Base-by-base conservation (phyloP, 2,888 invertebrate species). In the Drosophila anomelani region DNA sequence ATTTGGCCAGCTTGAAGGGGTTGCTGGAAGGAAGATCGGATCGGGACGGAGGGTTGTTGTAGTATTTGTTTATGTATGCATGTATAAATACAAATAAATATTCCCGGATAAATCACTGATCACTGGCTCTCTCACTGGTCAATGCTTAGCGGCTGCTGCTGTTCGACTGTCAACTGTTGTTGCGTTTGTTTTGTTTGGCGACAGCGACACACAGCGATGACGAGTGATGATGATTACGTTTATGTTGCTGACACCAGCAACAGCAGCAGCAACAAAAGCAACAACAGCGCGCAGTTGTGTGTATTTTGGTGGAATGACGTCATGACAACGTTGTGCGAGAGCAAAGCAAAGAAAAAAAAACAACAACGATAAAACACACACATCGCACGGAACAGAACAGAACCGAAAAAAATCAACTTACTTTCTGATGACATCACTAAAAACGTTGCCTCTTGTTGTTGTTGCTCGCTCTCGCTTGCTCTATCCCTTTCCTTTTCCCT, bases 271-370 rank as follows among this genome's bases (percentile, higher is more conserved):
- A 53, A 29, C 47, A 23, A 7, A 20, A 56, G 56, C 73, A 71
- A 66, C 32, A 61, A 43, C 59, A 34, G 59, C 75, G 66, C 63
- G 67, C 51, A 5, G 36, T 73, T 71, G 84, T 86, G 84, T 81
- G 77, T 90, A 89, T 90, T 90, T 89, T 80, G 84, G 84, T 75
- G 77, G 79, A 85, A 90, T 90, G 90, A 90, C 90, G 90, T 90
- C 90, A 90, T 90, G 80, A 80, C 79, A 75, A 76, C 76, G 80
- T 76, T 80, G 74, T 57, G 77, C 47, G 23, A 72, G 57, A 75
- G 26, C 32, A 81, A 76, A 57, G 75, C 44, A 56, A 53, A 67
- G 41, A 64, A 79, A 46, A 23, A n/a, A 26, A 38, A 61, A 34
- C 51, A 17, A 47, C 57, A 39, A 47, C 36, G 51, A 23, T 26